Evolutionary conservation across 2,888 invertebrate genomes (phyloP), one percentile per base, ranked within the genome.

Genomic region (Eupithecia tripunctaria): DNA sequence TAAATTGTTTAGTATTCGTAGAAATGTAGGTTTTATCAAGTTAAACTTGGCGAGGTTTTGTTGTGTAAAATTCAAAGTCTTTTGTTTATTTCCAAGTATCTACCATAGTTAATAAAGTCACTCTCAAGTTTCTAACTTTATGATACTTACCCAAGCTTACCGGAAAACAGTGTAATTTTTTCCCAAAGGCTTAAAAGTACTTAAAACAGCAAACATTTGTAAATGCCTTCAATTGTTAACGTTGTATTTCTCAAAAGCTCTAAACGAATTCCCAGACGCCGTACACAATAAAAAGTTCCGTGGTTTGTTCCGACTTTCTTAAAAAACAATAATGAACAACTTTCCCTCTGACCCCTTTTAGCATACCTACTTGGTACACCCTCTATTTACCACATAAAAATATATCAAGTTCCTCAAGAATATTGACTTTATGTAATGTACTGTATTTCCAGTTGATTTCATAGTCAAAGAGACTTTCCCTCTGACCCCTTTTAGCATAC

Each of bases 161-260:
- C 56, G 25, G 25, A 12, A 12, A 56, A 56, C 56, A 25, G 14
- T 56, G 56, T 56, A 21, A 56, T 25, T 56, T 25, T 51, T 25
- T 21, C 51, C 25, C 56, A 25, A 56, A 25, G 12, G 56, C 56
- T 56, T 56, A 56, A 51, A 51, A 25, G 12, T 12, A 25, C 56
- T 56, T 56, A 56, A 56, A 56, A 56, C 29, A 60, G 60, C 29
- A 60, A 60, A 29, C 60, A 32, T 32, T 32, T 32, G 62, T 63
- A 63, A 29, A n/a, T 36, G 5, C 60, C 62, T 32, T 32, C 62
- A 63, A 32, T 63, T 63, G 56, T 63, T 32, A 63, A 62, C 18
- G 62, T 63, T 63, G n/a, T 36, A n/a, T 63, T 36, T n/a, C 60
- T 60, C 60, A 36, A 29, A 62, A 63, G n/a, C n/a, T 63, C 60